Conservation (phyloP, 2,888 invertebrate species). For the Periphyllus acericola region DNA sequence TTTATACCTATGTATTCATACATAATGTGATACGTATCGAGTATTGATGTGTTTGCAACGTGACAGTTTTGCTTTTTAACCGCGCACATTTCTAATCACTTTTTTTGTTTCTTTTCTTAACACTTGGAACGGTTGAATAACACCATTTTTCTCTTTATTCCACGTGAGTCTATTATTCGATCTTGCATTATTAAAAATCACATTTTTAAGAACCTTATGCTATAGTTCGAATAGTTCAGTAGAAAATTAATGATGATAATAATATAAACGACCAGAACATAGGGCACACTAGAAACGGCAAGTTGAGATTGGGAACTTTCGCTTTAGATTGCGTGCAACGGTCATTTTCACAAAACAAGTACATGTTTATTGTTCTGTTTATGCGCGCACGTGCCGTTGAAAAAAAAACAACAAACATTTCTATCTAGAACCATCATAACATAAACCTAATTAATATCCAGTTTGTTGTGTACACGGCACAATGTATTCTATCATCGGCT, state of each 20-base stretch:
- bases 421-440: background rate
- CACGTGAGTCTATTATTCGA: no score
- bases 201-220: no score
- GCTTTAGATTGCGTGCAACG: slow-evolving; percentile 19
- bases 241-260: slow-evolving; percentile 26
- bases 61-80: background rate
- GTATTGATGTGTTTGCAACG: background rate
- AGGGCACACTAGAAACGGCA: slow-evolving; percentile 44
- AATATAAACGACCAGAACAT: slow-evolving; percentile 12
- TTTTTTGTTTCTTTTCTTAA: background rate
- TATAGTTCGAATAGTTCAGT: background rate
- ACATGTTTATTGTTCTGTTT: slow-evolving; percentile 29
- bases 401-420: slow-evolving; percentile 26
- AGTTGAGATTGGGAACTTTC: slow-evolving; percentile 51
- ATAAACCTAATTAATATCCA: background rate
- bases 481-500: background rate
- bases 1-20: background rate
- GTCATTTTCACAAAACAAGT: slow-evolving; percentile 24
- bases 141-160: background rate
- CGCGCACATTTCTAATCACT: background rate
- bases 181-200: no score
- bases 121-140: background rate
- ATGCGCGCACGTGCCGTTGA: background rate
- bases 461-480: background rate
- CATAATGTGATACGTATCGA: background rate